These are phyloP conservation scores for Platysteira castanea DNA, from an alignment of 2,113 vertebrate species.

Conservation along the genomic window DNA sequence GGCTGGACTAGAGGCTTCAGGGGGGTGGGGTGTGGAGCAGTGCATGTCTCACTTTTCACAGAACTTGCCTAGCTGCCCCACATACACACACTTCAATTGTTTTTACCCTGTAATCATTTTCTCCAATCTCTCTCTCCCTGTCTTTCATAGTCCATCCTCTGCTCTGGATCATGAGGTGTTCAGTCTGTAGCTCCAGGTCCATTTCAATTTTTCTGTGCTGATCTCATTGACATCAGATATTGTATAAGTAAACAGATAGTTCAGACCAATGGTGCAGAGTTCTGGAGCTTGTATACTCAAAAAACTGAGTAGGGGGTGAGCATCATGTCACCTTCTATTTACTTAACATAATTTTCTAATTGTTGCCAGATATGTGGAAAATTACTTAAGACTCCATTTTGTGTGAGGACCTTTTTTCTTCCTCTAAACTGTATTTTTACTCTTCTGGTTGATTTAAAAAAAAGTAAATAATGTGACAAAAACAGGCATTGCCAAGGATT, in stretches of 20 bases:
- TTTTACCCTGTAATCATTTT: neutral
- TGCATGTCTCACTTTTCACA: neutral
- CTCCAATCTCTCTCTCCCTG: neutral
- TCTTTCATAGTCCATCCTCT: neutral
- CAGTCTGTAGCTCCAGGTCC: neutral
- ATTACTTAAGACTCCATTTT: neutral
- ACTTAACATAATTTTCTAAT: neutral
- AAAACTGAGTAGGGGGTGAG: neutral
- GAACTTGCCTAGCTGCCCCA: rapidly evolving
- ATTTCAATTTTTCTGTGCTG: neutral
- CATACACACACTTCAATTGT: no score
- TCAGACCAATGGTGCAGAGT: neutral
- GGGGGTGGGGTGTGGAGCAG: rapidly evolving
- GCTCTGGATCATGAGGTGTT: neutral
- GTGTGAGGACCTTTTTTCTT: neutral
- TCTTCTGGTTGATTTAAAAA: neutral
- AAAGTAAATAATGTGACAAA: neutral
- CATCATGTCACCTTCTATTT: neutral
- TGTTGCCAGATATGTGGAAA: neutral
- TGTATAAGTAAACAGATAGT: neutral
- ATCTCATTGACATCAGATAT: neutral
- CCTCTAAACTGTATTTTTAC: neutral
- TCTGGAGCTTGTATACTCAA: neutral
- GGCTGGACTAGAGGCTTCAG: neutral
- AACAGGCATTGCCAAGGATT: neutral